Base-by-base conservation (phyloP, 2,888 invertebrate species). In the Lissocephala sabroskyi region DNA sequence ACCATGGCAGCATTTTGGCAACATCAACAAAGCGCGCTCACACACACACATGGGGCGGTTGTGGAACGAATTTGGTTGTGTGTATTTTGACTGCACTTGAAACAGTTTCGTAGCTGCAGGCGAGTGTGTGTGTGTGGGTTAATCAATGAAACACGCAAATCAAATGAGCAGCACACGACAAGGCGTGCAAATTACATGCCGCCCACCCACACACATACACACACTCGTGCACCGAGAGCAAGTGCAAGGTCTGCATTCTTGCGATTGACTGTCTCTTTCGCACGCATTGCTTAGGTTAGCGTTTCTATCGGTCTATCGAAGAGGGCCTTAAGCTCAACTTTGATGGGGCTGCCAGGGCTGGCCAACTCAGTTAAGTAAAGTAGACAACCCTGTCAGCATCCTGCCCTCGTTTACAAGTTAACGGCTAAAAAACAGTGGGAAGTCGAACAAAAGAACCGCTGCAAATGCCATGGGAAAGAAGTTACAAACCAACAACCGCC, bases 221-320 rank as follows among this genome's bases (percentile, higher is more conserved):
- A 45, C 49, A 42, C 39, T 46, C 14, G 47, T 42, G 35, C 33
- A 59, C 41, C 47, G 40, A 50, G 49, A 45, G 56, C 68, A 68
- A 68, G 68, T 68, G 68, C 68, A 75, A 68, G 68, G 68, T 68
- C 75, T 66, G 37, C 19, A 3, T 43, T 51, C 23, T 35, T 16
- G 1, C 6, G 2, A 10, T 6, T 35, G 14, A 35, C 4, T 35
- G 14, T n/a, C 35, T 14, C 23, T 23, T 19, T 32, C 16, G n/a
- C n/a, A n/a, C n/a, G n/a, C n/a, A n/a, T n/a, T n/a, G n/a, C n/a
- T n/a, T n/a, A n/a, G n/a, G n/a, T n/a, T n/a, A n/a, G n/a, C n/a
- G n/a, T n/a, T n/a, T n/a, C n/a, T n/a, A n/a, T n/a, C n/a, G n/a
- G n/a, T n/a, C n/a, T n/a, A n/a, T n/a, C n/a, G n/a, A n/a, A n/a